Evolutionary conservation across 2,797 vertebrate genomes (phyloP).

Genomic region (Halcyon chelicuti): DNA sequence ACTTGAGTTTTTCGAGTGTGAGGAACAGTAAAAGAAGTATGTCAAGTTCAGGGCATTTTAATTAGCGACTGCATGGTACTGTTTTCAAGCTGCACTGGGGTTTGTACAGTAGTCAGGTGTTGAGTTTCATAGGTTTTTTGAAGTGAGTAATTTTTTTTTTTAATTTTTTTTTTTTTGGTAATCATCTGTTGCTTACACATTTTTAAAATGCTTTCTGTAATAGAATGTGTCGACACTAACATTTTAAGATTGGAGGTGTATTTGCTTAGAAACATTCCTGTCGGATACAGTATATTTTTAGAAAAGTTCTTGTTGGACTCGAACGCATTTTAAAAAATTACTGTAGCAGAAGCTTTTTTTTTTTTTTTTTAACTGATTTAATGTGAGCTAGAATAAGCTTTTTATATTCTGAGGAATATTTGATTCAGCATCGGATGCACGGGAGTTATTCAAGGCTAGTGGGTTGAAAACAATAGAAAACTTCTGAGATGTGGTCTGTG

Average conservation of each 20-base stretch:
- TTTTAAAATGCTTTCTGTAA: background rate
- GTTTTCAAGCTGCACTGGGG: background rate
- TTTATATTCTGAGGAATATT: constrained; percentile 14
- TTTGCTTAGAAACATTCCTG: background rate
- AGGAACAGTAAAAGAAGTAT: background rate
- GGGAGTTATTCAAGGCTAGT: constrained; percentile 38
- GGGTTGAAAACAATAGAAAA: constrained; percentile 48
- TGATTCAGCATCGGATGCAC: constrained; percentile 35
- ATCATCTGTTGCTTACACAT: constrained; percentile 4
- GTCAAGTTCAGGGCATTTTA: background rate
- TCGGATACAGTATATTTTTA: background rate
- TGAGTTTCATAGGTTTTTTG: constrained; percentile 6
- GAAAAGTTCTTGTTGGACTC: background rate
- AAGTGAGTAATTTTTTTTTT: background rate
- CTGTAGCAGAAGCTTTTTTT: background rate
- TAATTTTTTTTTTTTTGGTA: background rate
- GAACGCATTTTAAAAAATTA: background rate
- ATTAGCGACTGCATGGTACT: background rate
- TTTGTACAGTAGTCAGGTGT: background rate
- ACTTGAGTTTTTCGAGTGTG: background rate
- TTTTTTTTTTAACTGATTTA: background rate
- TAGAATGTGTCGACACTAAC: background rate
- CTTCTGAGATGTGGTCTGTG: constrained; percentile 40
- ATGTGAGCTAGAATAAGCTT: background rate
- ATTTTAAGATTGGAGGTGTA: background rate